A percentile compares a stretch with the other conserved stretches of the same genome.
Conservation (phyloP, 1,140 invertebrate genomes). For the Phocides pigmalion region DNA sequence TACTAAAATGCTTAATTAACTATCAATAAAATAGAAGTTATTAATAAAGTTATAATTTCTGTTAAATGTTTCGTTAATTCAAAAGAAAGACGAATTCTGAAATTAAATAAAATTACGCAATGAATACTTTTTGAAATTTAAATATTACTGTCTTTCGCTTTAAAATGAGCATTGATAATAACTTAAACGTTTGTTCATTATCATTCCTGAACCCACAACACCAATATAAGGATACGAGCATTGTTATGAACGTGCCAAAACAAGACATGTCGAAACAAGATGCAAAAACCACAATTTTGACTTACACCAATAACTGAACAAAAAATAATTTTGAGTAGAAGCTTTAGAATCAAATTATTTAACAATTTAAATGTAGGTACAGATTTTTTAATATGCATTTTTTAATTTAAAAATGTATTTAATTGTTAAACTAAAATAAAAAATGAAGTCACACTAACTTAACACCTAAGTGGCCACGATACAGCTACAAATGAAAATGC, state of each 20-base stretch:
- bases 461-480: slow-evolving; percentile 55
- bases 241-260: slow-evolving; percentile 18
- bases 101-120: too few species aligned
- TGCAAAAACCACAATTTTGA: slow-evolving; percentile 15
- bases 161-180: too few species aligned
- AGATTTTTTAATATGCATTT: background rate
- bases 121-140: too few species aligned
- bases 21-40: too few species aligned
- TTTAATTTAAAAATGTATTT: background rate
- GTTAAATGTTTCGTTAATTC: too few species aligned
- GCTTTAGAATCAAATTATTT: slow-evolving; percentile 4
- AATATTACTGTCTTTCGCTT: too few species aligned
- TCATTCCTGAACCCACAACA: slow-evolving; percentile 12
- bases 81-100: too few species aligned
- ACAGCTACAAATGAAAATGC: slow-evolving; percentile 53
- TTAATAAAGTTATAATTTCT: too few species aligned
- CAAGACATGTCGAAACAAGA: slow-evolving; percentile 1
- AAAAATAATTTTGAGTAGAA: background rate
- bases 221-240: slow-evolving; percentile 22
- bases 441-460: slow-evolving; percentile 33
- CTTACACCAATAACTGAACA: background rate
- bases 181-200: background rate
- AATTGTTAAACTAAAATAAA: background rate
- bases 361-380: background rate
- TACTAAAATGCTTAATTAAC: too few species aligned